phyloP scores from a whole-genome alignment of 2,888 invertebrate genomes.

The Hymenopus coronatus region DNA sequence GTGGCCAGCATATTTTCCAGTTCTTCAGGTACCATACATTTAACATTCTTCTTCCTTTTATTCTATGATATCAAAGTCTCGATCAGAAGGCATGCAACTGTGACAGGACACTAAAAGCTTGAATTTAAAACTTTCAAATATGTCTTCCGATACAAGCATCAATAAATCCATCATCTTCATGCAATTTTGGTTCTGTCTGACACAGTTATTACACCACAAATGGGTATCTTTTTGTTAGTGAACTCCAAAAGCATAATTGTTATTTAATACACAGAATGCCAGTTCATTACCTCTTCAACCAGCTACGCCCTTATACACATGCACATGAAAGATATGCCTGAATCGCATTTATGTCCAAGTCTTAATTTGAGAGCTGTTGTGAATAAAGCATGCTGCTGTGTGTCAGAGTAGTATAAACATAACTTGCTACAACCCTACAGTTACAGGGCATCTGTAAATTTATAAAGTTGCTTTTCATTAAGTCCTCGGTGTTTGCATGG shows the following conservation, averaged over 20 bases:
- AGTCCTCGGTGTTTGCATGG: too few species aligned
- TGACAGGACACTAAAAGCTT: neutral
- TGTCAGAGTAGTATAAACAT: neutral
- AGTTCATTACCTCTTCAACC: too few species aligned
- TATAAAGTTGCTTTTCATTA: too few species aligned
- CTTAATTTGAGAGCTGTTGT: neutral
- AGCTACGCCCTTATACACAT: too few species aligned
- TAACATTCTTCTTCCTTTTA: too few species aligned
- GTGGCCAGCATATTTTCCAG: too few species aligned
- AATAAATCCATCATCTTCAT: neutral
- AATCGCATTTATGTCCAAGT: neutral
- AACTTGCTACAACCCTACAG: neutral
- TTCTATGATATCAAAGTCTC: too few species aligned
- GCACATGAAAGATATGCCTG: neutral
- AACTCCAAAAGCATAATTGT: neutral
- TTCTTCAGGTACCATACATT: too few species aligned
- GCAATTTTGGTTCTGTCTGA: neutral
- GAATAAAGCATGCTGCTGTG: neutral
- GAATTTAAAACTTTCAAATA: neutral
- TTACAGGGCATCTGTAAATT: neutral
- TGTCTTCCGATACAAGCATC: neutral
- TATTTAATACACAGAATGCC: neutral
- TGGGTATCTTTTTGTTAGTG: neutral
- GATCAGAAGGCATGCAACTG: neutral
- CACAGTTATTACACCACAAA: neutral